Conservation (phyloP, 2,797 vertebrate genomes). For the Cirrhinus mrigala region DNA sequence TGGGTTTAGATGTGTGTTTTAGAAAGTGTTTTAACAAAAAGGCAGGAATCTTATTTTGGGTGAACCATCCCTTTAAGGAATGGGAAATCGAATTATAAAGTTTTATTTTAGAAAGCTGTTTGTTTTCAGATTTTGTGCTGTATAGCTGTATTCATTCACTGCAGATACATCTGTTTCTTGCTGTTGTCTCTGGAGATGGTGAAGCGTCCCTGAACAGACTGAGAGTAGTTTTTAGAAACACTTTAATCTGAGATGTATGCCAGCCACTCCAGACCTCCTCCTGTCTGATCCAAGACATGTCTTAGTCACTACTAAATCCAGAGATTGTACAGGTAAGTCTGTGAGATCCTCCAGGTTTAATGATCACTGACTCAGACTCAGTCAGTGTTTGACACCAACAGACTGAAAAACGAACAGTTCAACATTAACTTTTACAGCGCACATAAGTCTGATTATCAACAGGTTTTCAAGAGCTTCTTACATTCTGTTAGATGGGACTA, state of each 20-base stretch:
- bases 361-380: too few relatives aligned
- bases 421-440: not conserved
- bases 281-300: constrained; percentile 38
- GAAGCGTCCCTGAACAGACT: constrained; percentile 43
- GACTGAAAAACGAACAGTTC: constrained; percentile 11
- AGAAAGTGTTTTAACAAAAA: too few relatives aligned
- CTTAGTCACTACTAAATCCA: not conserved
- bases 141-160: constrained; percentile 17
- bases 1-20: too few relatives aligned
- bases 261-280: too few relatives aligned
- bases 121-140: not conserved
- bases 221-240: not conserved
- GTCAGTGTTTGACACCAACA: too few relatives aligned
- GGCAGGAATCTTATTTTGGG: too few relatives aligned
- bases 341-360: too few relatives aligned
- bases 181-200: not conserved
- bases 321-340: too few relatives aligned
- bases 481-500: not conserved
- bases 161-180: constrained; percentile 48
- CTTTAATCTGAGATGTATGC: not conserved
- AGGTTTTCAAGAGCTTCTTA: not conserved
- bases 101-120: too few relatives aligned
- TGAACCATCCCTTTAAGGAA: too few relatives aligned
- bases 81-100: too few relatives aligned
- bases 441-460: not conserved